A percentile compares a stretch with the other conserved stretches of the same genome.
Evolutionary conservation across 2,113 vertebrate species (phyloP).

Genomic region (Alectura lathami): DNA sequence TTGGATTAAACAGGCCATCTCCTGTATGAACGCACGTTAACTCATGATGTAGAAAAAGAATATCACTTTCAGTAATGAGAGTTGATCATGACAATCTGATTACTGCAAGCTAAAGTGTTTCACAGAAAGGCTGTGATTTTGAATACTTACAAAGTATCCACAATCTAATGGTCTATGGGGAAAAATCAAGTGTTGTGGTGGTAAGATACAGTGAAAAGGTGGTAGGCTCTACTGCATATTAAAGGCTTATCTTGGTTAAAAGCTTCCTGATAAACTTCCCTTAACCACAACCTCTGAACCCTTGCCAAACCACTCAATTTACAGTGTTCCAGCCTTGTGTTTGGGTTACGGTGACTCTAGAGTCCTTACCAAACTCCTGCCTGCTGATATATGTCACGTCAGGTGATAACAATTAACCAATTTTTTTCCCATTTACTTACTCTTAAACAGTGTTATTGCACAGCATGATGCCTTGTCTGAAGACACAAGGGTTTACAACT

Average conservation of each 20-base stretch:
- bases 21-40: background rate
- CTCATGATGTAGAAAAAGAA: background rate
- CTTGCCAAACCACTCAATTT: too few relatives aligned
- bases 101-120: background rate
- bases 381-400: too few relatives aligned
- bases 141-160: too few relatives aligned
- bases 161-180: background rate
- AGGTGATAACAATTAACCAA: too few relatives aligned
- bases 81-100: background rate
- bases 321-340: background rate
- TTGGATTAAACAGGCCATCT: background rate
- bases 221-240: background rate
- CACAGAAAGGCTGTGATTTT: background rate
- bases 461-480: background rate
- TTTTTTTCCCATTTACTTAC: background rate
- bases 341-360: background rate
- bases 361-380: background rate
- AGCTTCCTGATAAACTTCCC: background rate
- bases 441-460: background rate
- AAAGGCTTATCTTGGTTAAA: background rate
- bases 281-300: background rate
- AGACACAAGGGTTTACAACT: background rate
- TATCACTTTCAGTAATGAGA: background rate
- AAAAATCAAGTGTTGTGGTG: background rate
- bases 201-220: background rate